These are phyloP conservation scores for Archips xylosteana DNA, from an alignment of 2,888 invertebrate species.

Conservation along the genomic window DNA sequence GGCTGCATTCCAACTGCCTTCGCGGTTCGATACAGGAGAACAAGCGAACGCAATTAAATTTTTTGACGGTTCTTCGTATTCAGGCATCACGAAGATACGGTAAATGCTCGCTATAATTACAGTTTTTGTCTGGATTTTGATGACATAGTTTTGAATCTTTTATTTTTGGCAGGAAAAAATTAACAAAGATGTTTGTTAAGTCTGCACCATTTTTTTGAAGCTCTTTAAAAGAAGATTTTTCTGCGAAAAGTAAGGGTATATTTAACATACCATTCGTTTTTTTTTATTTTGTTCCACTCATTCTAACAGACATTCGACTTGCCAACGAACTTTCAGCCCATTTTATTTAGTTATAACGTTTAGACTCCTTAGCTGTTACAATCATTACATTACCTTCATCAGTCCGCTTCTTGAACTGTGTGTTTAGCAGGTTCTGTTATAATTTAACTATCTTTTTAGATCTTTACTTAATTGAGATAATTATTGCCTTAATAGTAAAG, in stretches of 20 bases:
- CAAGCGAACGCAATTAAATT: constrained; percentile 42
- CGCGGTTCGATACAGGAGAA: constrained; percentile 42
- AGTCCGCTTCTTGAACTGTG: constrained; percentile 12
- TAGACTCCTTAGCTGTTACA: constrained; percentile 6
- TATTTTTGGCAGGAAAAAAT: constrained; percentile 14
- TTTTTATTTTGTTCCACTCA: constrained; percentile 6
- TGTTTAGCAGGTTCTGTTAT: constrained; percentile 22
- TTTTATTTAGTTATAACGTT: not conserved
- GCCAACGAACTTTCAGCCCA: not conserved
- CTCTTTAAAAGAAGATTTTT: not conserved
- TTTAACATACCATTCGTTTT: not conserved
- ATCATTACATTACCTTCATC: not conserved
- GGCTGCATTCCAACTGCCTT: constrained; percentile 49
- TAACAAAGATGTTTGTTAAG: not conserved
- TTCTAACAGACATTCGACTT: constrained; percentile 9
- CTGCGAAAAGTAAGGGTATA: not conserved
- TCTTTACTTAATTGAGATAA: too few species aligned
- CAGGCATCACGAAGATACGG: constrained; percentile 37
- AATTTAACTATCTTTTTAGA: too few species aligned
- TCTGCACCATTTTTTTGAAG: not conserved
- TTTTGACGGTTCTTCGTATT: constrained; percentile 35
- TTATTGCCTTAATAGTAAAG: too few species aligned
- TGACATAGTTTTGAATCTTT: constrained; percentile 24
- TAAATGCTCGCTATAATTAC: constrained; percentile 38
- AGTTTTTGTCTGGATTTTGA: constrained; percentile 35